Percentiles rank a stretch among this genome's conserved stretches.
phyloP scores from a whole-genome alignment of 2,888 invertebrate species.

The Epinotia nisella region DNA sequence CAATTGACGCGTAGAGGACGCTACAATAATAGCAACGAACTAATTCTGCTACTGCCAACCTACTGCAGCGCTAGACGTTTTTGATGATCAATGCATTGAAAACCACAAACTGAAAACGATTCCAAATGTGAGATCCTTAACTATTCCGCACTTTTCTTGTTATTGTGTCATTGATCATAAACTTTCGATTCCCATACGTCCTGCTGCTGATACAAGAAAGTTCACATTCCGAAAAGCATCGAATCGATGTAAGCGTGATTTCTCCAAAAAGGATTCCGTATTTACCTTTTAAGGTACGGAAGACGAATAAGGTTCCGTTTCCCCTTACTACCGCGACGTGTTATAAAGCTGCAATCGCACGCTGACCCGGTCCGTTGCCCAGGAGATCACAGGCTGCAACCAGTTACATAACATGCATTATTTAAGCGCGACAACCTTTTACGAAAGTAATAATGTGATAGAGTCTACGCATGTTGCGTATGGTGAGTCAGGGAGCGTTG shows the following conservation, averaged over 20 bases:
- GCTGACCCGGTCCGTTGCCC: conserved; percentile 34
- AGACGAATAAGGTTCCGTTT: conserved; percentile 3
- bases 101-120: conserved; percentile 16
- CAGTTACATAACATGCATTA: conserved; percentile 83
- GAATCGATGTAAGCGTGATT: conserved; percentile 5
- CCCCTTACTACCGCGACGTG: not conserved
- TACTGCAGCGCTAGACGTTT: conserved; percentile 36
- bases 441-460: conserved; percentile 83
- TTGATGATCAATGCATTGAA: conserved; percentile 30
- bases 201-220: not conserved
- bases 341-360: conserved; percentile 20
- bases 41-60: conserved; percentile 43
- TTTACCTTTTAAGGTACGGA: not conserved
- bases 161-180: not conserved
- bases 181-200: not conserved
- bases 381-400: conserved; percentile 75
- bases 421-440: conserved; percentile 81
- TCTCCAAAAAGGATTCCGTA: conserved; percentile 9
- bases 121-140: not conserved
- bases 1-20: conserved; percentile 44
- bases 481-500: conserved; percentile 77
- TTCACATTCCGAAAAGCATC: conserved; percentile 6
- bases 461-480: conserved; percentile 74
- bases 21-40: conserved; percentile 45
- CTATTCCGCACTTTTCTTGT: not conserved